Base-by-base conservation (phyloP, 1,140 invertebrate species). In the Dendrolimus punctatus region DNA sequence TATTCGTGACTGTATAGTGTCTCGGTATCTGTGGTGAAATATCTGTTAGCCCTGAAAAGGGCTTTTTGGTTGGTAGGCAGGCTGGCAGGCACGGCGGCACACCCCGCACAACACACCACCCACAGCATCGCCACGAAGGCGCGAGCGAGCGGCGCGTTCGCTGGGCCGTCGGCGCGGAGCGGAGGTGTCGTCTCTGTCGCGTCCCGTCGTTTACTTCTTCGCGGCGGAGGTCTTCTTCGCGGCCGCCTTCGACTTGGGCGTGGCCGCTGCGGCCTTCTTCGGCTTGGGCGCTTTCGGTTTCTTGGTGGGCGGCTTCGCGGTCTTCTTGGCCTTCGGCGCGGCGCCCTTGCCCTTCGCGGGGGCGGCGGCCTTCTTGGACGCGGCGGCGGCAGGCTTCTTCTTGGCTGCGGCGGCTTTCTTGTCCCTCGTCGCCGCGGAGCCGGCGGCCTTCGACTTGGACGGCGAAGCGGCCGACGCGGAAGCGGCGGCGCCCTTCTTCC, bases 271-370 rank as follows among this genome's bases (percentile, higher is more conserved):
- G 9, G 73, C 66, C 59, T 76, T 76, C 64, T 76, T 76, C 0
- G 73, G 73, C 48, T 74, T 76, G 38, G 71, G 73, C 46, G 73
- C 71, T 57, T 76, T 76, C 0, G 73, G 73, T 48, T 76, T 73
- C 55, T 76, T 76, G 4, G 68, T 73, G 0, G 73, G 73, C 6
- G 73, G 73, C 46, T 76, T 76, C 23, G 71, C 66, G 51, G 52
- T 68, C 59, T 73, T 68, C 61, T 74, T 71, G 6, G 69, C 68
- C 40, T 74, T 76, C 8, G 55, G 49, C 39, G 65, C 60, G 40
- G 60, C 52, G 38, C 60, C 46, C 23, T 23, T 23, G n/a, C 59
- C 53, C 49, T 64, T 72, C 49, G 56, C 60, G 49, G 66, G 69
- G 8, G 64, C 58, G 7, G 64, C 54, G 5, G 63, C 50, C 8